Evolutionary conservation across 2,888 invertebrate genomes (phyloP).

Genomic region (Cataglyphis cursor): DNA sequence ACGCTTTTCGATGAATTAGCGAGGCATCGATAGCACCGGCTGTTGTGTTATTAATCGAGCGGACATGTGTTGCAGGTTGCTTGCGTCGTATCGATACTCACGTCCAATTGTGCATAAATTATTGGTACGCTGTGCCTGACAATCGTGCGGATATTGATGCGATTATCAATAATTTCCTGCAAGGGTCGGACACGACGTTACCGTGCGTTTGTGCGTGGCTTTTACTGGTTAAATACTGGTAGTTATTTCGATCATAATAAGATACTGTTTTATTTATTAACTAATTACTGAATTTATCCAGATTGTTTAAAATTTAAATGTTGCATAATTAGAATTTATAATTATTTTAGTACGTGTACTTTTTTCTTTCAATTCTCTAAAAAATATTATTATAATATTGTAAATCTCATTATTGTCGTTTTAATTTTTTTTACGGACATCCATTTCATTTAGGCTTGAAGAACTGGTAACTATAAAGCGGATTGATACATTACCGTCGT

Average conservation of each 20-base stretch:
- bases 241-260: neutral
- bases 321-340: neutral
- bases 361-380: neutral
- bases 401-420: neutral
- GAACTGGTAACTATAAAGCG: slow-evolving; percentile 18
- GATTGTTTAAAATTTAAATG: neutral
- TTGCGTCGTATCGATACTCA: slow-evolving; percentile 79
- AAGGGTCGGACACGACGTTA: slow-evolving; percentile 37
- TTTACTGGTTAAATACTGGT: neutral
- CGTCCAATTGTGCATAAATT: slow-evolving; percentile 84
- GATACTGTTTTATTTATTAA: neutral
- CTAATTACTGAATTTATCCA: neutral
- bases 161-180: slow-evolving; percentile 84
- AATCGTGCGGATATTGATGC: slow-evolving; percentile 84
- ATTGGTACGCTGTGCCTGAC: slow-evolving; percentile 80
- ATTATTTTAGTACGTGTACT: neutral
- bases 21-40: slow-evolving; percentile 78
- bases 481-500: slow-evolving; percentile 53
- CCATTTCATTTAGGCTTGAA: slow-evolving; percentile 6
- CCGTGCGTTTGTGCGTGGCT: slow-evolving; percentile 25
- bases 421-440: slow-evolving; percentile 5
- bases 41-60: slow-evolving; percentile 76
- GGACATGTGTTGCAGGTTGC: slow-evolving; percentile 75
- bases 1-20: slow-evolving; percentile 75
- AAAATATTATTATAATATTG: neutral